These are phyloP conservation scores for Ophiothrix spiculata DNA, from an alignment of 35 echinoderm and acorn worm species.

Conservation along the genomic window DNA sequence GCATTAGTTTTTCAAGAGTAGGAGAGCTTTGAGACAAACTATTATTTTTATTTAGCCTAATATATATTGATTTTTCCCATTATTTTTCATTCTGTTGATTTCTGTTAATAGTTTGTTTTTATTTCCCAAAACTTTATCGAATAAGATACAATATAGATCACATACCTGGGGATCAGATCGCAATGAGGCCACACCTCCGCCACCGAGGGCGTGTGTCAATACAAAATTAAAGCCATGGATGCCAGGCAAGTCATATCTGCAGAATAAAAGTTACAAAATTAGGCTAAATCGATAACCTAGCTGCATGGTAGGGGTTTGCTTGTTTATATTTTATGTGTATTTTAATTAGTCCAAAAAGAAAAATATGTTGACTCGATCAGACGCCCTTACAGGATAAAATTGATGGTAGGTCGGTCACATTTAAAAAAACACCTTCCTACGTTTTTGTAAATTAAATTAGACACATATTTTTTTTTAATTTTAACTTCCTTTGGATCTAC, in stretches of 20 bases:
- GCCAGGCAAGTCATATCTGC: conserved; percentile 88
- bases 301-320: too few species aligned
- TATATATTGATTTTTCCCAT: not conserved
- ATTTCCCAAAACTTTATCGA: not conserved
- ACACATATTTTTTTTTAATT: too few species aligned
- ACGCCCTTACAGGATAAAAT: too few species aligned
- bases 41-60: not conserved
- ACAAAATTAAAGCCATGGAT: conserved; percentile 76
- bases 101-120: not conserved
- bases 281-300: too few species aligned
- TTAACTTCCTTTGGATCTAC: too few species aligned
- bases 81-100: not conserved
- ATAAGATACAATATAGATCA: not conserved
- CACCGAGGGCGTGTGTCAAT: conserved; percentile 75
- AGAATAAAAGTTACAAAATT: too few species aligned
- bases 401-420: too few species aligned
- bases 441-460: too few species aligned
- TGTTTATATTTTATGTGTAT: too few species aligned
- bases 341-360: too few species aligned
- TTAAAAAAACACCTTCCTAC: too few species aligned
- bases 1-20: not conserved
- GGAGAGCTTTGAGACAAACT: not conserved
- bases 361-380: too few species aligned
- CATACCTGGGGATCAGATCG: conserved; percentile 77
- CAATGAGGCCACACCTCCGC: conserved; percentile 80